A percentile compares a stretch with the other conserved stretches of the same genome.
Conservation (phyloP, 1,140 invertebrate genomes). For the Drosophila carrolli region DNA sequence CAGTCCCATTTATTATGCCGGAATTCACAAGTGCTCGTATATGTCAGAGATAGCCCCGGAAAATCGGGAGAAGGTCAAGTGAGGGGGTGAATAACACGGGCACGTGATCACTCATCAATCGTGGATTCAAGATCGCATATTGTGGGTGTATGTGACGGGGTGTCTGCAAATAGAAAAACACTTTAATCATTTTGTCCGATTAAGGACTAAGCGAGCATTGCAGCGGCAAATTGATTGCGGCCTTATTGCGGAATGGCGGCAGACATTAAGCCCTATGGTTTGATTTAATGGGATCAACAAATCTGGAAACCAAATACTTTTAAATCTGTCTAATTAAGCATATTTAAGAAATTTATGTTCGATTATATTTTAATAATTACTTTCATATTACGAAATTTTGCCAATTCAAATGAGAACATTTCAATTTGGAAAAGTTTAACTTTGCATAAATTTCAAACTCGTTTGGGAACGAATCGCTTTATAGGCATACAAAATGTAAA, state of each 20-base stretch:
- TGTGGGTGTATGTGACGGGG: conserved; percentile 5
- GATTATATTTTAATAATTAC: no score
- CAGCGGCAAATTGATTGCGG: conserved; percentile 11
- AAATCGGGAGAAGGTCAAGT: conserved; percentile 34
- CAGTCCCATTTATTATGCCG: conserved; percentile 59
- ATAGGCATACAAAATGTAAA: no score
- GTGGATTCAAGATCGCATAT: conserved; percentile 23
- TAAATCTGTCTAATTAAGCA: no score
- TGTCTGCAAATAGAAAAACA: conserved; percentile 20
- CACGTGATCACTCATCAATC: conserved; percentile 53
- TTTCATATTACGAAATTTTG: no score
- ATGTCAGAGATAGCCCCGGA: conserved; percentile 65
- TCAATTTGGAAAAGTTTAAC: no score
- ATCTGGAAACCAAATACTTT: neutral
- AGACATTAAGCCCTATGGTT: neutral
- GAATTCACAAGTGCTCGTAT: conserved; percentile 75
- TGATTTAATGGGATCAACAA: neutral
- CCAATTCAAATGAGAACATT: no score
- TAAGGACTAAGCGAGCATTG: conserved; percentile 37
- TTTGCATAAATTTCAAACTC: no score
- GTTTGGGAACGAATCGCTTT: no score
- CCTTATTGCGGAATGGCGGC: neutral
- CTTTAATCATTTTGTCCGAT: conserved; percentile 27
- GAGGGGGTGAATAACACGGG: conserved; percentile 21
- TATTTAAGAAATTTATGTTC: no score